These are phyloP conservation scores for Cryptomyrus ogoouensis DNA, from an alignment of 2,113 vertebrate genomes.

Conservation along the genomic window DNA sequence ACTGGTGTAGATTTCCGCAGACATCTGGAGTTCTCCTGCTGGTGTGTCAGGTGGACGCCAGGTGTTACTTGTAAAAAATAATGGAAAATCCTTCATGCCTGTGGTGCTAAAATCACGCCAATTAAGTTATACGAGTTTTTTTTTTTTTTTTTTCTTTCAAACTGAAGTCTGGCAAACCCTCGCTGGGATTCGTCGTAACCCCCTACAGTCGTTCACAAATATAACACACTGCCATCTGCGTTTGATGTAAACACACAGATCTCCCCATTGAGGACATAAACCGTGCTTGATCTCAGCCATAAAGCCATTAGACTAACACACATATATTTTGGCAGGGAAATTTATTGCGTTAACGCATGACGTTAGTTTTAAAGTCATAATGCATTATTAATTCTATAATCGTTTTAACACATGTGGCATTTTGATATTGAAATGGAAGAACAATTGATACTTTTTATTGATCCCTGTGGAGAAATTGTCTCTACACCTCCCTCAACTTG, in stretches of 20 bases:
- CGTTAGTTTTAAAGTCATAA: too few relatives aligned
- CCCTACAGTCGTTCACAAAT: background rate
- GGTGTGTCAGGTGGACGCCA: background rate
- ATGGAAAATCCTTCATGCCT: background rate
- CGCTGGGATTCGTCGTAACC: background rate
- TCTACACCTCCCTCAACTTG: too few relatives aligned
- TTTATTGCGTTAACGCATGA: background rate
- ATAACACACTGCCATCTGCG: background rate
- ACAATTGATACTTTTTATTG: too few relatives aligned
- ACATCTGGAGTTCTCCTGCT: background rate
- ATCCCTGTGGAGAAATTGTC: too few relatives aligned
- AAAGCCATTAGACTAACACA: background rate
- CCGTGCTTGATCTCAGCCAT: background rate
- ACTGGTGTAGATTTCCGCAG: background rate
- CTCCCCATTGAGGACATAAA: background rate
- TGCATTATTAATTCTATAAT: too few relatives aligned
- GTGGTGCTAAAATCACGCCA: background rate
- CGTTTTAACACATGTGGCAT: too few relatives aligned
- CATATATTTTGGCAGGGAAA: background rate
- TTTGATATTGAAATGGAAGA: too few relatives aligned
- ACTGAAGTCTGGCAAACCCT: background rate
- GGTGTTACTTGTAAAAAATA: background rate
- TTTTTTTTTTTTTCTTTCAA: background rate
- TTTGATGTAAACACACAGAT: background rate
- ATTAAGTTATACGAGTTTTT: background rate